Evolutionary conservation across 2,113 vertebrate species (phyloP).

Genomic region (Sula dactylatra): DNA sequence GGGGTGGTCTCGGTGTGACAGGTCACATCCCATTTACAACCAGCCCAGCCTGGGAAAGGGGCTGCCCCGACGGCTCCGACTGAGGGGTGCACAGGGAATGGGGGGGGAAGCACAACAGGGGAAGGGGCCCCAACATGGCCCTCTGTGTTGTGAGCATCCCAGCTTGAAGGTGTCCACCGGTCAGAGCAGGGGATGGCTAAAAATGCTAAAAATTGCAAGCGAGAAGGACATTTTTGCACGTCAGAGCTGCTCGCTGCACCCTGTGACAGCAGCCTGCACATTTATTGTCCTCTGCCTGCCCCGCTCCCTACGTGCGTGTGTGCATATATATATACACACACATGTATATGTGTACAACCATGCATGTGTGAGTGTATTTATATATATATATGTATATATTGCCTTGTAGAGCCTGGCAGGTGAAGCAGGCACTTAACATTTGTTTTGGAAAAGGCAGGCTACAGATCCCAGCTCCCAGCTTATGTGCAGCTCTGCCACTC

Average conservation of each 20-base stretch:
- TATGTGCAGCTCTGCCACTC: background rate
- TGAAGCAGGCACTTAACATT: background rate
- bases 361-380: fast-evolving
- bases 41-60: background rate
- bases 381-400: too few species aligned
- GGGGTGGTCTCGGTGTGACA: background rate
- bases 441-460: background rate
- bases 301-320: fast-evolving
- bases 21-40: fast-evolving
- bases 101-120: too few species aligned
- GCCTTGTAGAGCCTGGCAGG: background rate
- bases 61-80: fast-evolving
- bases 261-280: background rate
- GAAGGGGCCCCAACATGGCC: background rate
- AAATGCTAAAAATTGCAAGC: background rate
- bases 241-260: background rate
- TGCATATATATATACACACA: too few species aligned
- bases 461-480: background rate
- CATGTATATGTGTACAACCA: fast-evolving
- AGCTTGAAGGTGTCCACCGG: background rate
- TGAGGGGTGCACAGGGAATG: fast-evolving
- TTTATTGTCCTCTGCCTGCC: background rate
- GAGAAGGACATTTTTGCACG: background rate
- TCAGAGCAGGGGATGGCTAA: background rate
- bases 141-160: background rate